Base-by-base conservation (phyloP, 2,113 vertebrate genomes). In the Irena cyanogastra region DNA sequence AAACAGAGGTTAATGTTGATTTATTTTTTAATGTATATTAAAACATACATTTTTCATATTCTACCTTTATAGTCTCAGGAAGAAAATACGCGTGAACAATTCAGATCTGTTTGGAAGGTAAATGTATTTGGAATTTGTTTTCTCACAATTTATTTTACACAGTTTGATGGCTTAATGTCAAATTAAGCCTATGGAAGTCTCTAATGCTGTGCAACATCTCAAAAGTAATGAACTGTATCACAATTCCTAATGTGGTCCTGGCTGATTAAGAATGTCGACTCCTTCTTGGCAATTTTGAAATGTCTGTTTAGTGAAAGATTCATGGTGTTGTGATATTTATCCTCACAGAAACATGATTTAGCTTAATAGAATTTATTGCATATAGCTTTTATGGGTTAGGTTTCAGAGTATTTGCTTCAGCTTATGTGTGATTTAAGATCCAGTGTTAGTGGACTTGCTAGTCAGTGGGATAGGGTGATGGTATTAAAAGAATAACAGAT, bases 201-300 rank as follows among this genome's bases (percentile, higher is more conserved):
- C 22, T 79, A 79, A 90, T 75, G 37, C 63, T 88, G 52, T 85
- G 33, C 91, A 68, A 53, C 44, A 75, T 79, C 68, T 92, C 59
- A 39, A 37, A 45, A 92, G 44, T 89, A 97, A 95, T 68, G 77
- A 66, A 96, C 70, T 96, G 59, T 92, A 84, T 96, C 85, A 91
- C 54, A 96, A 69, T 93, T 95, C 77, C 77, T 97, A 93, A 94
- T 83, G 89, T 83, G 49, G 37, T 50, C 59, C 90, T 57, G 49
- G 42, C 39, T 93, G 68, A 94, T 87, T 93, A 90, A 61, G 87
- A 85, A 93, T 86, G 70, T 78, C 92, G 76, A 79, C 57, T 89
- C 37, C 83, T 95, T 95, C 16, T 63, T 91, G 85, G 75, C 60
- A 96, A 91, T 91, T 97, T 90, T 90, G 91, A 97, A 97, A 96